Conservation (phyloP, 2,888 invertebrate genomes). For the Lamellibrachia columna region DNA sequence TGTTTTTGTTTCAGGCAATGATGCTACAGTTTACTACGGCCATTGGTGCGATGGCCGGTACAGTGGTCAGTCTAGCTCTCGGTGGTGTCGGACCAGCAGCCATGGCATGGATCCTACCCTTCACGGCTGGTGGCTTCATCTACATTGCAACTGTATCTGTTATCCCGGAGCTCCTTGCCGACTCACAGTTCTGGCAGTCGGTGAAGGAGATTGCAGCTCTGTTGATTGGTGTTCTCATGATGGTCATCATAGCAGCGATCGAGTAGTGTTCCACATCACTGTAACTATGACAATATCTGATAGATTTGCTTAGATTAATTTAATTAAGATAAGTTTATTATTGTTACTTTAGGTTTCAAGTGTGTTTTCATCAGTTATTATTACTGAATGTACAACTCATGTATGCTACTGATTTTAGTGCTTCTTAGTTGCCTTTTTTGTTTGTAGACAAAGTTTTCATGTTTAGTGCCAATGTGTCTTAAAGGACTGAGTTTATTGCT, state of each 20-base stretch:
- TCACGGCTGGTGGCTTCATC: conserved; percentile 98
- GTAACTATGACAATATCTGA: background rate
- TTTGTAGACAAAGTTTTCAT: background rate
- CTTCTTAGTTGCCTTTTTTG: background rate
- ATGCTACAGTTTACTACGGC: conserved; percentile 92
- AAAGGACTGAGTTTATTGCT: background rate
- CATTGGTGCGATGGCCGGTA: conserved; percentile 92
- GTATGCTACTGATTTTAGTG: background rate
- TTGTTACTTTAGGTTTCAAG: background rate
- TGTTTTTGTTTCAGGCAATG: conserved; percentile 78
- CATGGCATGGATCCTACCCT: conserved; percentile 85
- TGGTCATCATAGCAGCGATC: conserved; percentile 90
- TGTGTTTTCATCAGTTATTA: background rate
- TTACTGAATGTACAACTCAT: background rate
- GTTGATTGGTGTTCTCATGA: conserved; percentile 90
- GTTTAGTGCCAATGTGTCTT: background rate
- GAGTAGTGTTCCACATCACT: conserved; percentile 67
- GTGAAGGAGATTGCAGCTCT: conserved; percentile 90
- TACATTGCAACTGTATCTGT: conserved; percentile 99
- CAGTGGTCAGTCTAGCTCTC: conserved; percentile 84
- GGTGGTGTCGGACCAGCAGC: conserved; percentile 73
- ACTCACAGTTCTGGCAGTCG: conserved; percentile 86
- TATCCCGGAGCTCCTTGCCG: conserved; percentile 89
- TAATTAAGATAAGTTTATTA: background rate
- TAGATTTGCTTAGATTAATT: background rate